Evolutionary conservation across 35 echinoderm and acorn worm genomes (phyloP), one percentile per base, ranked within the genome.

Genomic region (Patiria miniata): DNA sequence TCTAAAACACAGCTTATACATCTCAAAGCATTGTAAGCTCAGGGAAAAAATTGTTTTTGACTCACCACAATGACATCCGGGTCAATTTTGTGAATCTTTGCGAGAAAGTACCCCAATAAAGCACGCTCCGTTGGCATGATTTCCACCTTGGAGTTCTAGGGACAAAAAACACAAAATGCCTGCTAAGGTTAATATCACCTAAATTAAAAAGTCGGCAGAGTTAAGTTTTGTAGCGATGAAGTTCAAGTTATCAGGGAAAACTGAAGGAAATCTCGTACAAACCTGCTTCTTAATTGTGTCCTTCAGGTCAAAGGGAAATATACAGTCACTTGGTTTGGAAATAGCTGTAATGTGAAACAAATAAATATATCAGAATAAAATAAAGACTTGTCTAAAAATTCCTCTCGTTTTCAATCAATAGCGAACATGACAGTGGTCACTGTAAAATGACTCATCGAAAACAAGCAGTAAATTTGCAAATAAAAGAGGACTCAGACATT

Each of bases 51-150:
- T 68, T 6, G 7, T 68, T 50, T 30, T 36, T 32, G 39, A 91
- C 90, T 91, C 82, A 98, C 95, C 79, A 98, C 91, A 39, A 98
- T 94, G 42, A 98, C 83, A 87, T 98, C 95, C 36, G 95, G 95
- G 68, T 98, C 95, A 42, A 98, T 77, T 39, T 90, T 94, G 23
- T 98, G 95, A 21, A 98, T 68, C 85, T 90, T 98, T 22, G 95
- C 95, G 32, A 98, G 51, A 53, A 98, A 94, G 40, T 89, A 94
- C 10, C 95, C 92, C 42, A 98, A 77, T 15, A 98, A 81, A 23
- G 92, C 95, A 51, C 92, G 85, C 77, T 94, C 95, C 39, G 86
- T 91, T 7, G 92, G 78, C 68, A 98, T 84, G n/a, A 94, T 86
- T 80, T 94, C 92, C 36, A 94, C 78, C 52, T 87, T 98, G 36